Evolutionary conservation across 2,113 vertebrate species (phyloP).

Genomic region (Suncus etruscus): DNA sequence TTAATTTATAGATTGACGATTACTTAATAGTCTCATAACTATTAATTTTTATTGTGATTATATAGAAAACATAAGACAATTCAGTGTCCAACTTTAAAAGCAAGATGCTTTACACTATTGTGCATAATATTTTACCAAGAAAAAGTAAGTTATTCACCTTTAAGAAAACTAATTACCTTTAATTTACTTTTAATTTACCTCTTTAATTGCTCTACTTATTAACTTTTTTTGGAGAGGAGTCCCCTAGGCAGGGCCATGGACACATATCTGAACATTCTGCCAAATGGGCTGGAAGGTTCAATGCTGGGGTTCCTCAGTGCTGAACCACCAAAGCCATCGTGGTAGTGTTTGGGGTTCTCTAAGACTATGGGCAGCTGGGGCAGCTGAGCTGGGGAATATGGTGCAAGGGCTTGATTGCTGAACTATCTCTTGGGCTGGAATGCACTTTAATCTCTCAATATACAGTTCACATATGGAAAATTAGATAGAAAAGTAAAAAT

Average conservation of each 20-base stretch:
- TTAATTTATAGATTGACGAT: conserved; percentile 33
- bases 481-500: background rate
- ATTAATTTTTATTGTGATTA: conserved; percentile 4
- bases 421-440: too few species aligned
- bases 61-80: conserved; percentile 5
- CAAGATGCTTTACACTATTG: background rate
- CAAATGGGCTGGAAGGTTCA: too few species aligned
- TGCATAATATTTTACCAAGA: conserved; percentile 22
- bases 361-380: too few species aligned
- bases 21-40: background rate
- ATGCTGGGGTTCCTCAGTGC: too few species aligned
- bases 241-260: too few species aligned
- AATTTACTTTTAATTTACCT: background rate
- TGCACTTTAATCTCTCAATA: background rate
- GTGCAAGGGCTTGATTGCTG: too few species aligned
- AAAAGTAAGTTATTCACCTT: background rate
- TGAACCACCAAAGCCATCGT: too few species aligned
- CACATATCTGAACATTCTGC: too few species aligned
- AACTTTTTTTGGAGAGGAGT: background rate
- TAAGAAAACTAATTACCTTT: background rate
- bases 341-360: too few species aligned
- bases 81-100: conserved; percentile 18
- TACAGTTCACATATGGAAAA: background rate
- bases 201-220: background rate
- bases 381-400: too few species aligned